Evolutionary conservation across 2,797 vertebrate genomes (phyloP).

Genomic region (Scolopax rusticola): DNA sequence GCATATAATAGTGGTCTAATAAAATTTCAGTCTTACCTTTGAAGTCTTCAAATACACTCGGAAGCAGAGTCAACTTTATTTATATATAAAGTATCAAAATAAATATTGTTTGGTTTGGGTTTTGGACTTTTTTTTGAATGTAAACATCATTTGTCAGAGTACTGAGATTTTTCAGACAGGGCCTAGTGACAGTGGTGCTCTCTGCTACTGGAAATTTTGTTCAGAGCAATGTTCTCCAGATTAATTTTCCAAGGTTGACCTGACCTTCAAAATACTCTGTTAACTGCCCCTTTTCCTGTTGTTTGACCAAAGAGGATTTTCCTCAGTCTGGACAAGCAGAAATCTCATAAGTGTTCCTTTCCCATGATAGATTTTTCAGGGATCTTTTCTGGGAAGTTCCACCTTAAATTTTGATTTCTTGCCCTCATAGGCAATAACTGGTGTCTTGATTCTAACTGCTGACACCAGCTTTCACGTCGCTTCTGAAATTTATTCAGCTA

Average conservation of each 20-base stretch:
- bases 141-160: neutral
- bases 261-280: neutral
- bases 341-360: neutral
- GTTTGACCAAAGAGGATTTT: neutral
- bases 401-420: slow-evolving; percentile 1
- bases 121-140: neutral
- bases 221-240: neutral
- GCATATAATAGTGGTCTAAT: neutral
- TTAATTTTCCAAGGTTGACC: neutral
- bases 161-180: neutral
- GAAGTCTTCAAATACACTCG: slow-evolving; percentile 18
- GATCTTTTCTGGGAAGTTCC: neutral
- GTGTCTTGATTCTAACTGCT: neutral
- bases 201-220: neutral
- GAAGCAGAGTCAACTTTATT: slow-evolving; percentile 29
- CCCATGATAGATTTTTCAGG: neutral
- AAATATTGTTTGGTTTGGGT: neutral
- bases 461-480: neutral
- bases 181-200: neutral
- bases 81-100: slow-evolving; percentile 46
- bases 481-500: slow-evolving; percentile 44
- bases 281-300: neutral
- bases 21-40: slow-evolving; percentile 26
- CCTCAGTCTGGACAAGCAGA: neutral
- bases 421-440: neutral